Percentiles rank a stretch among this genome's conserved stretches.
These are phyloP conservation scores for Lagria hirta DNA, from an alignment of 2,888 invertebrate genomes.

Conservation along the genomic window DNA sequence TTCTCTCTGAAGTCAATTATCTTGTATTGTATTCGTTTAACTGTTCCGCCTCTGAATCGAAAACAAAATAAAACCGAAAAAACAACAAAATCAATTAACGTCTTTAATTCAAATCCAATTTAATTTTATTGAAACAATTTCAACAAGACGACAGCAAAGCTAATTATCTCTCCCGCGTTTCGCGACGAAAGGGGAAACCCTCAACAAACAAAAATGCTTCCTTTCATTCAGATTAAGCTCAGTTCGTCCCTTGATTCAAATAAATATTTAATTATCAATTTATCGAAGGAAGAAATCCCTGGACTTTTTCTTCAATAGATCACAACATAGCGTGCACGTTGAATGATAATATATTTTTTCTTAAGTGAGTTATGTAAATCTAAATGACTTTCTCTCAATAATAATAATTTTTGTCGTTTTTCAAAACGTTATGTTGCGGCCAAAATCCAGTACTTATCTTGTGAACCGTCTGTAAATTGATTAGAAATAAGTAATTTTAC, in stretches of 20 bases:
- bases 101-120: conserved; percentile 19
- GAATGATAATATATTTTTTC: no score
- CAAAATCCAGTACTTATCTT: no score
- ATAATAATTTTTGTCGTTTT: neutral
- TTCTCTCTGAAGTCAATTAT: no score
- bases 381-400: conserved; percentile 12
- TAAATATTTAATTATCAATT: conserved; percentile 48
- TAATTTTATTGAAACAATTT: conserved; percentile 22
- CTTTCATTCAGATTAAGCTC: conserved; percentile 13
- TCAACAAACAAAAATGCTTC: conserved; percentile 13
- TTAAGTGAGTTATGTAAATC: no score
- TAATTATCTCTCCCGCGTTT: conserved; percentile 10
- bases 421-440: conserved; percentile 4
- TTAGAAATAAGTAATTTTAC: conserved; percentile 47
- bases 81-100: conserved; percentile 16
- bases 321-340: no score
- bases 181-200: conserved; percentile 2
- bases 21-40: no score
- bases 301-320: no score
- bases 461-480: conserved; percentile 39
- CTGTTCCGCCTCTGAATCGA: no score
- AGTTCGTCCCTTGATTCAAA: conserved; percentile 18
- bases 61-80: neutral
- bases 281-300: conserved; percentile 36
- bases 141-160: conserved; percentile 15